Percentiles rank a stretch among this genome's conserved stretches.
Conservation (phyloP, 1,140 invertebrate genomes). For the Drosophila bocki region DNA sequence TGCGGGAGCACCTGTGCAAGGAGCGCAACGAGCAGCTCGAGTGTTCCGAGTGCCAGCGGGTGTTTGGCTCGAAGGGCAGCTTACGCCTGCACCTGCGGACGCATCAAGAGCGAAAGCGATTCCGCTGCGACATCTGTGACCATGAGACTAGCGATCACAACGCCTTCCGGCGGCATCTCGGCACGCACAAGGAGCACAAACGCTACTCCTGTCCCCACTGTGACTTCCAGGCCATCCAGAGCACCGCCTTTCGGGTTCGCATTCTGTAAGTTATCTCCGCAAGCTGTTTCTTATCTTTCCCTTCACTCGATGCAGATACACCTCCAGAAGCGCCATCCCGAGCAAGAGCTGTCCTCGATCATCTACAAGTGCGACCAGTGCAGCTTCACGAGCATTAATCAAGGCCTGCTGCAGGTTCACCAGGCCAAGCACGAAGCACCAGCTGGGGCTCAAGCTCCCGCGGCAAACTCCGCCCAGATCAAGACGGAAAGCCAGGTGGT, state of each 20-base stretch:
- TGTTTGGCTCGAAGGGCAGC: slow-evolving; percentile 87
- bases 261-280: neutral
- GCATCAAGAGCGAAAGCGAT: slow-evolving; percentile 91
- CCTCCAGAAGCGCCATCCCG: slow-evolving; percentile 74
- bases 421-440: slow-evolving; percentile 69
- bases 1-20: slow-evolving; percentile 77
- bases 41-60: slow-evolving; percentile 91
- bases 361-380: slow-evolving; percentile 74
- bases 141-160: slow-evolving; percentile 93
- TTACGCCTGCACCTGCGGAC: slow-evolving; percentile 90
- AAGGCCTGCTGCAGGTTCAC: slow-evolving; percentile 71
- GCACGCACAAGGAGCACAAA: slow-evolving; percentile 89
- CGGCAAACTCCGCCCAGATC: slow-evolving; percentile 52
- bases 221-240: slow-evolving; percentile 89
- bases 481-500: slow-evolving; percentile 64
- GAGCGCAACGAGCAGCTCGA: slow-evolving; percentile 85
- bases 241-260: slow-evolving; percentile 87
- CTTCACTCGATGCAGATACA: slow-evolving; percentile 59
- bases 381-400: slow-evolving; percentile 75
- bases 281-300: too few relatives aligned
- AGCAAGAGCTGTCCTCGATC: slow-evolving; percentile 66
- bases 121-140: slow-evolving; percentile 91
- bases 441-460: neutral
- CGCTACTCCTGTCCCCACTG: slow-evolving; percentile 91
- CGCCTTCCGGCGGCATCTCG: slow-evolving; percentile 91